Evolutionary conservation across 2,113 vertebrate species (phyloP).

Genomic region (Nettapus auritus): DNA sequence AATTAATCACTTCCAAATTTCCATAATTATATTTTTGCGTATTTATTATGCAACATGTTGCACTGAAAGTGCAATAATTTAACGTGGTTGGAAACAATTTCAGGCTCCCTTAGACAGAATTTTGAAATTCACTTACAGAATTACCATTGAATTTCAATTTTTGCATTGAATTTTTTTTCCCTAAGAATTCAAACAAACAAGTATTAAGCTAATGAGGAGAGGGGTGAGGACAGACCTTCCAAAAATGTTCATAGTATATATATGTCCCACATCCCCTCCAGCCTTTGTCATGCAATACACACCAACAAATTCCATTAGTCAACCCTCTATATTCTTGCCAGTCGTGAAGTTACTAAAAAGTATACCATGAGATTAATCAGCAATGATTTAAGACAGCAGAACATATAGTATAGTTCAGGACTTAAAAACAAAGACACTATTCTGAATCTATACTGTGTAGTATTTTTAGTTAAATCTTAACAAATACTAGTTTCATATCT

Average conservation of each 20-base stretch:
- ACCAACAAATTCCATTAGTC: not conserved
- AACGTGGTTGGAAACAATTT: not conserved
- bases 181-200: conserved; percentile 15
- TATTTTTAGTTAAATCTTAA: not conserved
- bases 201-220: conserved; percentile 42
- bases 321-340: conserved; percentile 28
- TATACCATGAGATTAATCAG: not conserved
- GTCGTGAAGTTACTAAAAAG: not conserved
- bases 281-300: conserved; percentile 5
- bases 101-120: not conserved
- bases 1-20: not conserved
- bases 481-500: not conserved
- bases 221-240: conserved; percentile 54
- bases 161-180: conserved; percentile 62
- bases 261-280: not conserved
- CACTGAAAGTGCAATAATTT: not conserved
- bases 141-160: conserved; percentile 39
- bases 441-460: not conserved
- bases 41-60: not conserved
- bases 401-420: conserved; percentile 55
- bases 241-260: not conserved
- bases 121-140: not conserved
- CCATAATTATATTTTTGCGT: not conserved
- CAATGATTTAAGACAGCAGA: conserved; percentile 31
- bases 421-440: not conserved